Conservation (phyloP, 2,888 invertebrate genomes). For the Drosophila lutescens region DNA sequence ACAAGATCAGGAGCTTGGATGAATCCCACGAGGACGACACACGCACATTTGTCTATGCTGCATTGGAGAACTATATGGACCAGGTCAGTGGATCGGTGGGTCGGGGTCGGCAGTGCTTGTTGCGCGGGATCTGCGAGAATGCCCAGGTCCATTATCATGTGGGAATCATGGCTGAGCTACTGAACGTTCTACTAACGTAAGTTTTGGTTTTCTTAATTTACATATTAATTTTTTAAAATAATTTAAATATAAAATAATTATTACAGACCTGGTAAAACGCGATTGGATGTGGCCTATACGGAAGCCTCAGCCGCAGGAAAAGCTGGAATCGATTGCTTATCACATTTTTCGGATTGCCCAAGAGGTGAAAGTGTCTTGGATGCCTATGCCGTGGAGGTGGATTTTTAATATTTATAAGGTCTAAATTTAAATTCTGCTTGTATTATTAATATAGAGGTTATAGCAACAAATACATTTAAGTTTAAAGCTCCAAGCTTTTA, state of each 20-base stretch:
- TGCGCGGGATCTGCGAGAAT: conserved; percentile 83
- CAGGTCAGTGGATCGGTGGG: conserved; percentile 40
- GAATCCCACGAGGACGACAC: conserved; percentile 74
- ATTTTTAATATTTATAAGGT: conserved; percentile 17
- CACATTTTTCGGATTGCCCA: conserved; percentile 86
- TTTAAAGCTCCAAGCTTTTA: no score
- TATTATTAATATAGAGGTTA: no score
- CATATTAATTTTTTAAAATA: no score
- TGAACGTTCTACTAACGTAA: conserved; percentile 74
- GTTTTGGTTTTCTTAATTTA: not conserved
- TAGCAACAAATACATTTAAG: no score
- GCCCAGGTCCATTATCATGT: conserved; percentile 79
- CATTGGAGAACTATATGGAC: conserved; percentile 78
- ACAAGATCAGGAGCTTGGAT: conserved; percentile 52
- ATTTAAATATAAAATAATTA: no score
- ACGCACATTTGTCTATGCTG: conserved; percentile 74
- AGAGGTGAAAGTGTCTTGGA: conserved; percentile 86
- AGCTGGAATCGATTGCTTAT: conserved; percentile 85
- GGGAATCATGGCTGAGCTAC: conserved; percentile 76
- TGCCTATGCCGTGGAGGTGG: conserved; percentile 53
- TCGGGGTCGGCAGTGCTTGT: conserved; percentile 75
- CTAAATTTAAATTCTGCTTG: no score
- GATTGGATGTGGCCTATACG: conserved; percentile 85
- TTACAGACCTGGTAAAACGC: conserved; percentile 74
- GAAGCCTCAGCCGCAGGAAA: conserved; percentile 85